Evolutionary conservation across 1,140 invertebrate species (phyloP).

Genomic region (Aphaenogaster ashmeadi): DNA sequence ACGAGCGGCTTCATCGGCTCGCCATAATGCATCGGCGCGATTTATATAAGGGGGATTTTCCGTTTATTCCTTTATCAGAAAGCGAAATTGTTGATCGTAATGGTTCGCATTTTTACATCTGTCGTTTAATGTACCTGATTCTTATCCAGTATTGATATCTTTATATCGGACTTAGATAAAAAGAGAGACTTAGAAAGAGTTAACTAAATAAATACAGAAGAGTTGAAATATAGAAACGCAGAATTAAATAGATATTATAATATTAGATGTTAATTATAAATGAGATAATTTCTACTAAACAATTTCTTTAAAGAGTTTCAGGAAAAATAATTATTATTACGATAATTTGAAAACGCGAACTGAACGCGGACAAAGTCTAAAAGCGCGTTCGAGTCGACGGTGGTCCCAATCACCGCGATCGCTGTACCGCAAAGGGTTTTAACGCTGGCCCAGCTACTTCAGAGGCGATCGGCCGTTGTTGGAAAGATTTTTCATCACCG

Average conservation of each 20-base stretch:
- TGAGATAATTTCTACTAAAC: not conserved
- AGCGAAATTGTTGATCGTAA: conserved; percentile 40
- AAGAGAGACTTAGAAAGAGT: not conserved
- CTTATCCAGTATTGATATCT: conserved; percentile 8
- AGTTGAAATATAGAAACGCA: not conserved
- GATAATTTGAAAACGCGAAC: conserved; percentile 15
- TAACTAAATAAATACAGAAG: conserved; percentile 26
- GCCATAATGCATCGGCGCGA: conserved; percentile 40
- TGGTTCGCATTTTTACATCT: conserved; percentile 24
- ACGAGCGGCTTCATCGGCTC: conserved; percentile 42
- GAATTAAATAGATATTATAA: not conserved
- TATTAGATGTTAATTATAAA: not conserved
- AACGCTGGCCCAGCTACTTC: conserved; percentile 61
- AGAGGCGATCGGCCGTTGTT: conserved; percentile 56
- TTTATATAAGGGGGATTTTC: conserved; percentile 30
- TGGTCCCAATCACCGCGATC: conserved; percentile 57
- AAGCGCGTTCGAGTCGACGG: conserved; percentile 49
- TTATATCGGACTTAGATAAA: not conserved
- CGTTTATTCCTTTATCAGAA: conserved; percentile 35
- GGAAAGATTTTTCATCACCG: conserved; percentile 69
- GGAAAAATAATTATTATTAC: not conserved
- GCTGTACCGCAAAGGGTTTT: conserved; percentile 57
- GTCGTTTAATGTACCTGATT: conserved; percentile 16
- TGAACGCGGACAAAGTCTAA: conserved; percentile 34
- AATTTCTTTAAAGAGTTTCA: not conserved